A percentile compares a stretch with the other conserved stretches of the same genome.
Evolutionary conservation across 2,888 invertebrate genomes (phyloP).

Genomic region (Meta bourneti): DNA sequence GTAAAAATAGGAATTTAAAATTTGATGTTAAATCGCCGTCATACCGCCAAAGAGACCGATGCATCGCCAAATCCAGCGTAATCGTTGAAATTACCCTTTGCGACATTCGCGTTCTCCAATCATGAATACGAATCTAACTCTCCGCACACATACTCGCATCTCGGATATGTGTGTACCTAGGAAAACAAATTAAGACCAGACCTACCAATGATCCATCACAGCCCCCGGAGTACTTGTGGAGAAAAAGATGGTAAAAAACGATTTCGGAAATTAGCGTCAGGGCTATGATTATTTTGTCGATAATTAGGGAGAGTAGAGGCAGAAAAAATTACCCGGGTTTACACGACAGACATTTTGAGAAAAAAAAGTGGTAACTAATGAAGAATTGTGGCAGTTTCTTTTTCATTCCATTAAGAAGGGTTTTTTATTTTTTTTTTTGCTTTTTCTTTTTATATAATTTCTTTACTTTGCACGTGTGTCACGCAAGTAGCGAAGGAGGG

Average conservation of each 20-base stretch:
- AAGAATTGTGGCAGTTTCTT: constrained; percentile 64
- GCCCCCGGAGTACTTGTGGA: not conserved
- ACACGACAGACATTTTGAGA: constrained; percentile 45
- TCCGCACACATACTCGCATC: not conserved
- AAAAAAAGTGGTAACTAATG: constrained; percentile 45
- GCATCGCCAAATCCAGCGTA: not conserved
- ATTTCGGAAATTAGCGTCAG: constrained; percentile 71
- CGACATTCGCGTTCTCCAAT: not conserved
- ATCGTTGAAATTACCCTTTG: not conserved
- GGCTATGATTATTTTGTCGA: constrained; percentile 73
- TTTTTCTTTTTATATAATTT: constrained; percentile 7
- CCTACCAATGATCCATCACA: constrained; percentile 45
- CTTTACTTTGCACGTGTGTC: constrained; percentile 22
- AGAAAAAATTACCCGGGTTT: constrained; percentile 57
- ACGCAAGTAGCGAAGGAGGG: constrained; percentile 23
- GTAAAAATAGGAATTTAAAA: too few species aligned
- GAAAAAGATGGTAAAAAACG: constrained; percentile 30
- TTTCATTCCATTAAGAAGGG: constrained; percentile 25
- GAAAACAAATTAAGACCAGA: constrained; percentile 30
- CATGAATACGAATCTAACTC: not conserved
- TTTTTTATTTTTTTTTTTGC: not conserved
- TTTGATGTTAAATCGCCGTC: not conserved
- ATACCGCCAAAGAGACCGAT: not conserved
- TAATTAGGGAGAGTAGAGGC: constrained; percentile 59
- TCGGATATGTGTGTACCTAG: not conserved